Percentiles rank a stretch among this genome's conserved stretches.
Evolutionary conservation across 2,113 vertebrate species (phyloP).

Genomic region (Lycaon pictus): DNA sequence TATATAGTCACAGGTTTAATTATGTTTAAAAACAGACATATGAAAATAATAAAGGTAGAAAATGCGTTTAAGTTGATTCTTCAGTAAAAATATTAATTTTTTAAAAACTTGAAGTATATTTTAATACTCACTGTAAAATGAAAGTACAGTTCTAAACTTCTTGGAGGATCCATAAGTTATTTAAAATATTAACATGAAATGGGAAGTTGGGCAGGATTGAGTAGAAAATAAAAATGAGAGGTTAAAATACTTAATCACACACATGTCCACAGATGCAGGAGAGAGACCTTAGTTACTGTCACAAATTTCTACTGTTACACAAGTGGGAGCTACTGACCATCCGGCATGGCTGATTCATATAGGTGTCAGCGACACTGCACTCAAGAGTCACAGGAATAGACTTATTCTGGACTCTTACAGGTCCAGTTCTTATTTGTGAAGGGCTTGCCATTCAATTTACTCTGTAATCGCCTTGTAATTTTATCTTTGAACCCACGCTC

Average conservation of each 20-base stretch:
- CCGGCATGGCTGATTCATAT: not conserved
- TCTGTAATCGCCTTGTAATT: constrained; percentile 24
- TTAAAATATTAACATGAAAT: constrained; percentile 35
- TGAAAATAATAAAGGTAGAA: constrained; percentile 50
- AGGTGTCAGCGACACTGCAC: not conserved
- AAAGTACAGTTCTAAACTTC: constrained; percentile 20
- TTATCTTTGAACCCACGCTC: constrained; percentile 51
- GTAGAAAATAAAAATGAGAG: not conserved
- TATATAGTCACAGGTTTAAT: not conserved
- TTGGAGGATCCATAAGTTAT: not conserved
- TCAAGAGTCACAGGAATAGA: not conserved
- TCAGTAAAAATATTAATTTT: constrained; percentile 32
- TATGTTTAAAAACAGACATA: constrained; percentile 5
- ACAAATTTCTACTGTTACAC: not conserved
- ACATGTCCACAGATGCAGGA: not conserved
- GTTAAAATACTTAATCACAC: constrained; percentile 37
- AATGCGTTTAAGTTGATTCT: constrained; percentile 42
- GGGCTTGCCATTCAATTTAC: not conserved
- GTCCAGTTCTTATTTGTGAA: not conserved
- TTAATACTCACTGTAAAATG: constrained; percentile 38
- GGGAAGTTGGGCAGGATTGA: not conserved
- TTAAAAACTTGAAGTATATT: not conserved
- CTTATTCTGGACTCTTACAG: not conserved
- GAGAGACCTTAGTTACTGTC: not conserved
- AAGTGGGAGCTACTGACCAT: not conserved